phyloP scores from a whole-genome alignment of 2,797 vertebrate genomes.

The Myiothlypis coronata region DNA sequence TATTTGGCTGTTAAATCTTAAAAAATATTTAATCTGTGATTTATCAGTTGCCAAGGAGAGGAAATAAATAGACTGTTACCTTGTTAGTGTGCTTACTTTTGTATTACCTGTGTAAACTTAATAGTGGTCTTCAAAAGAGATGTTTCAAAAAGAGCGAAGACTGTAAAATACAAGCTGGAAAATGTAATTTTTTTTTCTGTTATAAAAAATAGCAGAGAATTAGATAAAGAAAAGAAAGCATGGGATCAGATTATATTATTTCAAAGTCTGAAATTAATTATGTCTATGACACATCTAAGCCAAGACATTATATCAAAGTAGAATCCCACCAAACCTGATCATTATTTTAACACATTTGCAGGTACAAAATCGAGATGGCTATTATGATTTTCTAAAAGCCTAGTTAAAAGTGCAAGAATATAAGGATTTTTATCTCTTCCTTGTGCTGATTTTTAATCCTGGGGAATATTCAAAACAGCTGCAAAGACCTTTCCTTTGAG shows the following conservation, averaged over 20 bases:
- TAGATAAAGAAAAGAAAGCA: not conserved
- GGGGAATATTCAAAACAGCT: not conserved
- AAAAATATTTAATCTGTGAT: not conserved
- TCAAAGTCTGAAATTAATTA: not conserved
- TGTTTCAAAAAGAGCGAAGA: not conserved
- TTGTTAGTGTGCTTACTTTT: not conserved
- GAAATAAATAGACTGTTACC: not conserved
- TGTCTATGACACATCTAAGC: not conserved
- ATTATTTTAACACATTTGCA: not conserved
- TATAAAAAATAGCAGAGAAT: not conserved
- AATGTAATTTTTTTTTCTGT: not conserved
- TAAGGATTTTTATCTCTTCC: not conserved
- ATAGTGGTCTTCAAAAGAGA: not conserved
- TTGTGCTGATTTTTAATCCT: not conserved
- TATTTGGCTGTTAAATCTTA: not conserved
- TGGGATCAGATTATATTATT: not conserved
- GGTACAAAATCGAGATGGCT: not conserved
- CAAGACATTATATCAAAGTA: not conserved
- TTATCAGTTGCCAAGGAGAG: not conserved
- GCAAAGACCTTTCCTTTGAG: not conserved
- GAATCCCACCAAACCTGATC: not conserved
- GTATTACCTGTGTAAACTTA: not conserved
- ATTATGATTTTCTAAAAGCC: not conserved
- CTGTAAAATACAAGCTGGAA: not conserved
- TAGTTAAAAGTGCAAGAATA: not conserved